Evolutionary conservation across 2,888 invertebrate genomes (phyloP).

Genomic region (Hedychridium roseum): DNA sequence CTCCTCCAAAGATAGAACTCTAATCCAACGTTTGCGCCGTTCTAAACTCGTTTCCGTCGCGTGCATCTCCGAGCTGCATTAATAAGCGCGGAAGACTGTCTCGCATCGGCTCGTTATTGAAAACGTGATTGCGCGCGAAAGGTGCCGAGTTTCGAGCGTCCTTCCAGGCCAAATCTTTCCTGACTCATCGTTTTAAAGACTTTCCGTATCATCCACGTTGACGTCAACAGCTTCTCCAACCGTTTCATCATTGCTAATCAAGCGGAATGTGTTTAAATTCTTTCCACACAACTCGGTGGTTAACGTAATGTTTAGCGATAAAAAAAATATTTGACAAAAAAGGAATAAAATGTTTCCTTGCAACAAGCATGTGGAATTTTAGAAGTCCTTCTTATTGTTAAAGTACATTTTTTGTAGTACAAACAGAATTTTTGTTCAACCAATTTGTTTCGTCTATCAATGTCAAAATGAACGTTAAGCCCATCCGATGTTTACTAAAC

Average conservation of each 20-base stretch:
- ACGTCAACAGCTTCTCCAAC: too few species aligned
- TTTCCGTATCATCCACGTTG: too few species aligned
- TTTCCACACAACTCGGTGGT: too few species aligned
- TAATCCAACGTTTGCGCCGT: slow-evolving; percentile 38
- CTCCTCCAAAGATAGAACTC: slow-evolving; percentile 49
- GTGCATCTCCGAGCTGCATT: slow-evolving; percentile 24
- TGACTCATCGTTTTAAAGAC: too few species aligned
- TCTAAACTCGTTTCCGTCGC: slow-evolving; percentile 33
- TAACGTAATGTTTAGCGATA: too few species aligned
- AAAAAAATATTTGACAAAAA: not conserved
- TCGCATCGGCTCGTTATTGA: slow-evolving; percentile 1
- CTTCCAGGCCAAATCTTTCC: too few species aligned
- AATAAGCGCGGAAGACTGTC: slow-evolving; percentile 17
- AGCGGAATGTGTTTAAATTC: too few species aligned
- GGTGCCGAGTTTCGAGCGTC: slow-evolving; percentile 19
- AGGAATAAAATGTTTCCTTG: not conserved
- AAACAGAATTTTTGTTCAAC: not conserved
- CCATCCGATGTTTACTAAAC: too few species aligned
- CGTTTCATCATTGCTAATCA: too few species aligned
- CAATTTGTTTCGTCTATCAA: too few species aligned
- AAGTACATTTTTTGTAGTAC: not conserved
- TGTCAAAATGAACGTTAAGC: too few species aligned
- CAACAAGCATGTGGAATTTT: not conserved
- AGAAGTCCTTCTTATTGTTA: not conserved
- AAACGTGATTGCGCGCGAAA: slow-evolving; percentile 5